Evolutionary conservation across 2,888 invertebrate genomes (phyloP).

Genomic region (Saturnia pavonia): DNA sequence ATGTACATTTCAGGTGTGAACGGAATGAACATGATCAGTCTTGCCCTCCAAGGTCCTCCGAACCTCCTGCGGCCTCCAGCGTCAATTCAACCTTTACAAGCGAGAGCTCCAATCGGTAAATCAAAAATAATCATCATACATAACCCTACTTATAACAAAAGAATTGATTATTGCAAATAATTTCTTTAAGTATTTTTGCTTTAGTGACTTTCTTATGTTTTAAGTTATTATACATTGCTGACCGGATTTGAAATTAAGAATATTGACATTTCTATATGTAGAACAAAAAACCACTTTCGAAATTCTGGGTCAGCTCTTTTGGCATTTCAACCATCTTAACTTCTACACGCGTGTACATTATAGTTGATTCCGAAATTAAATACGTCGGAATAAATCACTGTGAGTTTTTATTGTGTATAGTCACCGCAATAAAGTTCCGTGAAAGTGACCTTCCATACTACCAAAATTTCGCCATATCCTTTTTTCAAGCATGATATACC

Average conservation of each 20-base stretch:
- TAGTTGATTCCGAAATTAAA: too few relatives aligned
- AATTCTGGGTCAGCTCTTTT: too few relatives aligned
- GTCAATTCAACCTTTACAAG: constrained; percentile 65
- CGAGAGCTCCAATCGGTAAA: constrained; percentile 77
- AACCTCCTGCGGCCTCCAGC: constrained; percentile 65
- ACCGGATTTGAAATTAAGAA: background rate
- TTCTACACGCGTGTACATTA: too few relatives aligned
- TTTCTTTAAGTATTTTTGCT: background rate
- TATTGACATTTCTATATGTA: too few relatives aligned
- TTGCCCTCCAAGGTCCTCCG: constrained; percentile 73
- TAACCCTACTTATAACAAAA: constrained; percentile 12
- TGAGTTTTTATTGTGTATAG: background rate
- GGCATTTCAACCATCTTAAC: too few relatives aligned
- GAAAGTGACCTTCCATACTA: too few relatives aligned
- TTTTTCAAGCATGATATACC: too few relatives aligned
- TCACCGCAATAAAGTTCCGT: background rate
- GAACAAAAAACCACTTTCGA: too few relatives aligned
- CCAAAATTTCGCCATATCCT: background rate
- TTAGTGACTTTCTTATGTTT: too few relatives aligned
- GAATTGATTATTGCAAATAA: constrained; percentile 3
- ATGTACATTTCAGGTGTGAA: constrained; percentile 83
- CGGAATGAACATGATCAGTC: constrained; percentile 86
- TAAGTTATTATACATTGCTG: background rate
- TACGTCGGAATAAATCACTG: too few relatives aligned
- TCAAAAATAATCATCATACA: constrained; percentile 39